These are phyloP conservation scores for Vidua chalybeata DNA, from an alignment of 2,113 vertebrate species.

Conservation along the genomic window DNA sequence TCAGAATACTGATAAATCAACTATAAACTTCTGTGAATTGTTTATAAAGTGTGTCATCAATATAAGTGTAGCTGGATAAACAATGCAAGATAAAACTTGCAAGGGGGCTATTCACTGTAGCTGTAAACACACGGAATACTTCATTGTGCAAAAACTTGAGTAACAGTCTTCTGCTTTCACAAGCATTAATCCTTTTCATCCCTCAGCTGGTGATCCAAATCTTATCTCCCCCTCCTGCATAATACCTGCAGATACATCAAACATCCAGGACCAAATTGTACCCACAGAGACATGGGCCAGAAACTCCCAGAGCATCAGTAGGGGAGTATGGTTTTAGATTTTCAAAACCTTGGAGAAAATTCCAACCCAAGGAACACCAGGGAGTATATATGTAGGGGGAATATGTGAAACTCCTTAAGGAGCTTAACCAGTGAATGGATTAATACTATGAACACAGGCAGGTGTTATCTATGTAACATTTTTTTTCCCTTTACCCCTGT, in stretches of 20 bases:
- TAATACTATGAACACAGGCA: background rate
- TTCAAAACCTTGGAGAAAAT: background rate
- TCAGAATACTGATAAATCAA: background rate
- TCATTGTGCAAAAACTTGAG: background rate
- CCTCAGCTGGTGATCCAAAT: background rate
- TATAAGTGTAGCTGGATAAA: background rate
- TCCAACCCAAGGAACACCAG: background rate
- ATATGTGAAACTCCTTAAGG: conserved; percentile 11
- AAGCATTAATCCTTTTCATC: background rate
- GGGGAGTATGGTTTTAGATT: background rate
- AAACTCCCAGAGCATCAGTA: background rate
- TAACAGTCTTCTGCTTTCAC: background rate
- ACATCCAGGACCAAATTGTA: background rate
- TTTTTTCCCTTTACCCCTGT: conserved; percentile 1
- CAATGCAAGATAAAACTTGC: background rate
- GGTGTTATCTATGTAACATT: background rate
- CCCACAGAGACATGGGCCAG: background rate
- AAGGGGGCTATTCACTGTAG: background rate
- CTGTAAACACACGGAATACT: background rate
- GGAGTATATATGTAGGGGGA: background rate
- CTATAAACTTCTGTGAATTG: background rate
- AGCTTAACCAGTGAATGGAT: conserved; percentile 14
- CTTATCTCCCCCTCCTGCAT: background rate
- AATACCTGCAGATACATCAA: background rate
- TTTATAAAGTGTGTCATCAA: background rate